Evolutionary conservation across 2,797 vertebrate species (phyloP).

Genomic region (Esox masquinongy): DNA sequence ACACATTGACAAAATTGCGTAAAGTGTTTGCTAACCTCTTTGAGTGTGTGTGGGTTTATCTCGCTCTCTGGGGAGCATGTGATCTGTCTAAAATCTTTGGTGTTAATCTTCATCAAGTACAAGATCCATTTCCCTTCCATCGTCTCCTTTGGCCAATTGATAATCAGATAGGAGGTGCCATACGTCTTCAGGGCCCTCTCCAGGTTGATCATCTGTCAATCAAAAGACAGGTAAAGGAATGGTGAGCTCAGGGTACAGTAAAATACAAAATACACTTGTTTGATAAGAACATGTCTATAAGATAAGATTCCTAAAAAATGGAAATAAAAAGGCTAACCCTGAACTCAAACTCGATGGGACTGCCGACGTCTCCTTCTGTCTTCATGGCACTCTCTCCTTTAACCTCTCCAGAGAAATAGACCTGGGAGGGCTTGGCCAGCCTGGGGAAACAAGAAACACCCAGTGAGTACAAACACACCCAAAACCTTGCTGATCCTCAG

Average conservation of each 20-base stretch:
- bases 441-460: conserved; percentile 63
- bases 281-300: neutral
- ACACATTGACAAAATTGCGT: neutral
- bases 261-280: neutral
- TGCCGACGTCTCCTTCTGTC: conserved; percentile 85
- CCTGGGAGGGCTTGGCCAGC: conserved; percentile 89
- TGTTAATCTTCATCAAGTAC: conserved; percentile 85
- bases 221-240: neutral
- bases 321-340: conserved; percentile 73
- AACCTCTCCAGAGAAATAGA: conserved; percentile 82
- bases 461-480: neutral
- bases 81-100: conserved; percentile 75
- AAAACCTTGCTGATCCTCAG: neutral
- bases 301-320: neutral
- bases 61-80: conserved; percentile 73
- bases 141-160: conserved; percentile 88
- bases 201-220: conserved; percentile 86
- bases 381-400: conserved; percentile 83
- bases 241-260: neutral
- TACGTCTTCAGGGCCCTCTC: conserved; percentile 85
- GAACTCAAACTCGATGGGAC: conserved; percentile 87
- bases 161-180: conserved; percentile 79
- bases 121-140: conserved; percentile 83
- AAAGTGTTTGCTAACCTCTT: conserved; percentile 45
- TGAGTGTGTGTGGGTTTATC: conserved; percentile 69